Evolutionary conservation across 1,140 invertebrate species (phyloP).

Genomic region (Acromyrmex echinatior): DNA sequence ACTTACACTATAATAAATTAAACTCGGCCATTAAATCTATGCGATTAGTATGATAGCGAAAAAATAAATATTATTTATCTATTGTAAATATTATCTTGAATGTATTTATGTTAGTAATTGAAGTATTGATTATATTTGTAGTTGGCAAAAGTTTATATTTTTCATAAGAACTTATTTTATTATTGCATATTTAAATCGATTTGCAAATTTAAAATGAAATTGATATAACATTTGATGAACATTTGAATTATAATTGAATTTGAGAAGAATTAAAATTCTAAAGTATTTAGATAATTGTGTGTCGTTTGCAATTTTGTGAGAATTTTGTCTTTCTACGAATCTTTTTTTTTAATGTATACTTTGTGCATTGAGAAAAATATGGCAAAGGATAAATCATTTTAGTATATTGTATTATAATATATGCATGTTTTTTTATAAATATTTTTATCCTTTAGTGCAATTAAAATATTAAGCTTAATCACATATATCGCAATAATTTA

Average conservation of each 20-base stretch:
- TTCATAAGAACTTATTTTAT: not conserved
- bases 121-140: not conserved
- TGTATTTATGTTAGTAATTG: constrained; percentile 30
- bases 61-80: not conserved
- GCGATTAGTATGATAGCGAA: constrained; percentile 6
- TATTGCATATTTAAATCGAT: not conserved
- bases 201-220: not conserved
- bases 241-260: constrained; percentile 26
- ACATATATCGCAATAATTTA: constrained; percentile 20
- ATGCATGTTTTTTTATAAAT: constrained; percentile 2
- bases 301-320: not conserved
- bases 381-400: not conserved
- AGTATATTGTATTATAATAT: not conserved
- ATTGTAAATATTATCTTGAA: constrained; percentile 11
- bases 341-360: not conserved
- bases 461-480: constrained; percentile 32
- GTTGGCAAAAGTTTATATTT: constrained; percentile 43
- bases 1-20: constrained; percentile 58
- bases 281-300: constrained; percentile 10
- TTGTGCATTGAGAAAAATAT: not conserved
- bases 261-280: not conserved
- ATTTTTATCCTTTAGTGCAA: not conserved
- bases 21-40: constrained; percentile 24
- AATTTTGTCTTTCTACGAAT: constrained; percentile 5
- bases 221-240: not conserved